Conservation (phyloP, 2,888 invertebrate species). For the Brachyopa scutellaris region DNA sequence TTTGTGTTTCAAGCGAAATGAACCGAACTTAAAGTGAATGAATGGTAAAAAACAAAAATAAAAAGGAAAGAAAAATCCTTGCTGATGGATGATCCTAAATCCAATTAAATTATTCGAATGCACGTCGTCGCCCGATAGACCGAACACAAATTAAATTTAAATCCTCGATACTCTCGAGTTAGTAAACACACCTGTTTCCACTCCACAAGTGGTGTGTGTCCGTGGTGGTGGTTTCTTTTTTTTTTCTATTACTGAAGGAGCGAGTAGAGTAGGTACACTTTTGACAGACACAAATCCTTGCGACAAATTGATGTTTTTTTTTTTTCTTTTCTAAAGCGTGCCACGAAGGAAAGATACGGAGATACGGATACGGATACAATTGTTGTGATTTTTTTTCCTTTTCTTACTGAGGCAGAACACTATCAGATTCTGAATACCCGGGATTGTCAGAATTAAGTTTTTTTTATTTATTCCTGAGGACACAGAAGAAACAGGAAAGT, state of each 20-base stretch:
- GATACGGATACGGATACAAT: too few species aligned
- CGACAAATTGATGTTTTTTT: constrained; percentile 41
- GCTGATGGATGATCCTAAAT: constrained; percentile 64
- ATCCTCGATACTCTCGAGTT: constrained; percentile 66
- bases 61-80: constrained; percentile 57
- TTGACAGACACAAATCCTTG: constrained; percentile 61
- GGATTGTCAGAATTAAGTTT: background rate
- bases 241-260: background rate
- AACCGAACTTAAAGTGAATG: too few species aligned
- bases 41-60: background rate
- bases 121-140: constrained; percentile 64
- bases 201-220: constrained; percentile 71
- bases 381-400: constrained; percentile 15
- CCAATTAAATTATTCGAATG: constrained; percentile 72
- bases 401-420: constrained; percentile 9
- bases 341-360: constrained; percentile 28
- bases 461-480: background rate
- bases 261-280: constrained; percentile 36
- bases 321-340: constrained; percentile 4
- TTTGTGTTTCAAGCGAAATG: background rate
- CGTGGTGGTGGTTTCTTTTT: constrained; percentile 29
- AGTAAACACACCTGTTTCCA: constrained; percentile 73
- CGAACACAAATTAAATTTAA: constrained; percentile 69
- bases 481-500: background rate
- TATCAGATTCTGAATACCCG: constrained; percentile 16